Evolutionary conservation across 2,888 invertebrate species (phyloP), one percentile per base, ranked within the genome.

Genomic region (Netelia fuscicornis): DNA sequence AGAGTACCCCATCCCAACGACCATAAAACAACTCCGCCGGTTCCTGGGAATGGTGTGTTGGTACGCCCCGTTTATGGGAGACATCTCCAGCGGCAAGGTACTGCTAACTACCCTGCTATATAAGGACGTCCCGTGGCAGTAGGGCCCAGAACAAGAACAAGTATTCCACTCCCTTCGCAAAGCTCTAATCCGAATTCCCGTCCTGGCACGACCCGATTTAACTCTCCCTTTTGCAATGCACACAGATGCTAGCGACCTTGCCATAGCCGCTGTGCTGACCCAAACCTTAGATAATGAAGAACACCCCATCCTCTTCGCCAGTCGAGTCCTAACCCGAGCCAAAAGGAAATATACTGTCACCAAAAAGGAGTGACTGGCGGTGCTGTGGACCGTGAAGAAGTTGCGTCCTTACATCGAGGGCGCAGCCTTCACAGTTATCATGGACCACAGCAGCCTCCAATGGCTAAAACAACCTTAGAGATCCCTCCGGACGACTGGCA

Each of bases 331-430:
- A 0, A 54, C 76, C 10, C 44, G 44, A 20, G 42, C 77, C 0
- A 86, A 88, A 60, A 30, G 58, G n/a, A 88, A 88, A 25, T 88
- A 84, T 44, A 82, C 78, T 9, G 83, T 68, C 1, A 87, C 87
- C 2, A 84, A 87, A 76, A 81, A 30, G 72, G 89, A 89, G 52
- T 89, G 86, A n/a, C n/a, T n/a, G n/a, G n/a, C n/a, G n/a, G n/a
- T n/a, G n/a, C n/a, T n/a, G n/a, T n/a, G n/a, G n/a, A n/a, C n/a
- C n/a, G n/a, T n/a, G n/a, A n/a, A n/a, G n/a, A n/a, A n/a, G n/a
- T n/a, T n/a, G n/a, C n/a, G n/a, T n/a, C n/a, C n/a, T n/a, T n/a
- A n/a, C n/a, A n/a, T n/a, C n/a, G n/a, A n/a, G n/a, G n/a, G n/a
- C 54, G 68, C 88, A 0, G 87, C 25, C 87, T n/a, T n/a, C n/a